Evolutionary conservation across 1,140 invertebrate genomes (phyloP).

Genomic region (Aleiodes sp.): DNA sequence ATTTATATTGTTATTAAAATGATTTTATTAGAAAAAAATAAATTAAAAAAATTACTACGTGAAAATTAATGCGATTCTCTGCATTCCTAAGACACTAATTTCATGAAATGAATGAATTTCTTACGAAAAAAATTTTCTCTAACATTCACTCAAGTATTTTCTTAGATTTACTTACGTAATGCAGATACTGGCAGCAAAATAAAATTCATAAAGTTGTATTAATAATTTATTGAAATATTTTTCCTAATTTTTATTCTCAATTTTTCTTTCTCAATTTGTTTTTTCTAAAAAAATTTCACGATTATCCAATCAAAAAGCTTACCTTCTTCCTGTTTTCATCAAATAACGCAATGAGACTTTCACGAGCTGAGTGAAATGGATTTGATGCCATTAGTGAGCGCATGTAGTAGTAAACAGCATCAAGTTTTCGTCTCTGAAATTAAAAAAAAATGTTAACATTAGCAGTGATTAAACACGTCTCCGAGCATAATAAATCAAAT

Average conservation of each 20-base stretch:
- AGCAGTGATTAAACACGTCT: no score
- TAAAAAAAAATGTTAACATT: conserved; percentile 27
- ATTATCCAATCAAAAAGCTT: conserved; percentile 46
- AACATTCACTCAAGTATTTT: conserved; percentile 22
- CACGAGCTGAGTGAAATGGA: conserved; percentile 88
- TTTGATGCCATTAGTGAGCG: conserved; percentile 93
- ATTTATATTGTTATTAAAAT: neutral
- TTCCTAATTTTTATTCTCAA: no score
- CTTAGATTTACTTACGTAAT: conserved; percentile 71
- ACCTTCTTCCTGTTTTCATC: conserved; percentile 95
- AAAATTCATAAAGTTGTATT: conserved; percentile 59
- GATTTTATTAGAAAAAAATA: neutral
- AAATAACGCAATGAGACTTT: conserved; percentile 87
- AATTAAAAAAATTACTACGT: neutral
- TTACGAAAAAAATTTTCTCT: no score
- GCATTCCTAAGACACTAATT: neutral
- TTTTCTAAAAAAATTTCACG: no score
- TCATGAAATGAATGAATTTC: neutral
- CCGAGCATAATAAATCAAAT: no score
- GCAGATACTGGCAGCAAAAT: conserved; percentile 70
- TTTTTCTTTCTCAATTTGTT: no score
- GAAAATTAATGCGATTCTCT: neutral
- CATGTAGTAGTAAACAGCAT: conserved; percentile 98
- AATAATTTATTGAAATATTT: no score
- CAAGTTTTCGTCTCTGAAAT: conserved; percentile 87